Evolutionary conservation across 30 jellyfish, hydroid and myxozoan genomes (phyloP), one percentile per base, ranked within the genome.

Genomic region (Aurelia sp.): DNA sequence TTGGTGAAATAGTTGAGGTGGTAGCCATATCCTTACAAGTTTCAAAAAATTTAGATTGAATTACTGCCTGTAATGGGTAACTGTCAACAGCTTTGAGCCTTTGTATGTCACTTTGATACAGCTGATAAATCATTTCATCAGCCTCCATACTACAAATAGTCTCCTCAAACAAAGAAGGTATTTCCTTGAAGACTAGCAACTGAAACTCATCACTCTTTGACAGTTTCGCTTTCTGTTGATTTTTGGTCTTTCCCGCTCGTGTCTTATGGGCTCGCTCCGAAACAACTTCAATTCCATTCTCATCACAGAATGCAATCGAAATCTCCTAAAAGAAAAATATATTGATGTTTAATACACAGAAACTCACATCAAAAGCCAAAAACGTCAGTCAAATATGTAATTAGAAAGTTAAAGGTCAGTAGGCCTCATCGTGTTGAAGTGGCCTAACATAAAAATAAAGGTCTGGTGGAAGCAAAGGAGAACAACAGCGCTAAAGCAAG

Each of bases 61-160:
- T 17, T 73, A 55, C 86, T 74, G 48, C 57, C 86, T 48, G 55
- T 72, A 48, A 4, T 74, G 16, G 24, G 51, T 3, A 74, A 74
- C 52, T 10, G 88, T 77, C 63, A 2, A 77, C 67, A 78, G 88
- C 61, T 78, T 62, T 77, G 67, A 77, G 78, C 62, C 62, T 77
- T 59, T 77, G 44, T 57, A 58, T 77, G 30, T 77, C 78, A 79
- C 60, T 38, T n/a, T 40, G 81, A 79, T 79, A 79, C 57, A 62
- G 41, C 58, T 79, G 71, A 63, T 64, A 62, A 62, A 79, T 79
- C 90, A 79, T 79, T 47, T 79, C 90, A 79, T 79, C 90, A 1
- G 81, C 65, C 72, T 79, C 90, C 80, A 79, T 63, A 64, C 90
- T 79, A 66, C 81, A 62, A 24, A 63, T 12, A 22, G 90, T 52